Evolutionary conservation across 2,797 vertebrate genomes (phyloP).

Genomic region (Aplochiton taeniatus): DNA sequence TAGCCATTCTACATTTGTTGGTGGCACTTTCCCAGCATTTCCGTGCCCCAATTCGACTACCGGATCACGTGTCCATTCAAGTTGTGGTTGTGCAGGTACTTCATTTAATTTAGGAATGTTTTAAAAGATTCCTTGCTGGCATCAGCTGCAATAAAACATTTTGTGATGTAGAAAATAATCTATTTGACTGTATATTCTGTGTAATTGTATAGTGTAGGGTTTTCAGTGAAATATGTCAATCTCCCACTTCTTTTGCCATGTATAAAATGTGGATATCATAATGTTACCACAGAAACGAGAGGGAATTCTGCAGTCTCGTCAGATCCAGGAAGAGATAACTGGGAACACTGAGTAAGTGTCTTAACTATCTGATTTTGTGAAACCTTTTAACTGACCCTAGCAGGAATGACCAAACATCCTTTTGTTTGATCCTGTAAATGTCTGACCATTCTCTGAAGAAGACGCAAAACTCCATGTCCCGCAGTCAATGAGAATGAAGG

Average conservation of each 20-base stretch:
- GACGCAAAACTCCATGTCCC: no score
- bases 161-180: no score
- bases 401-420: no score
- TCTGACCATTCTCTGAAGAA: no score
- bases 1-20: conserved; percentile 95
- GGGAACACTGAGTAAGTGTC: conserved; percentile 89
- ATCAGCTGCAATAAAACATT: no score
- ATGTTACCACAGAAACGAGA: conserved; percentile 81
- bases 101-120: neutral
- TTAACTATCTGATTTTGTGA: neutral
- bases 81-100: conserved; percentile 96
- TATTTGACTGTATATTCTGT: neutral
- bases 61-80: conserved; percentile 97
- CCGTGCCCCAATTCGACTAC: conserved; percentile 93
- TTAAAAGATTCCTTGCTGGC: no score
- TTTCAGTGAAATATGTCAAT: no score
- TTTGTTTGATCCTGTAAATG: no score
- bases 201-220: neutral
- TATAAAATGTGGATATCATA: neutral
- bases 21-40: conserved; percentile 97
- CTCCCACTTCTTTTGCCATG: no score
- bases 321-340: conserved; percentile 91
- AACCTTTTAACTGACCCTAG: no score
- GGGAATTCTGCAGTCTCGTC: conserved; percentile 87
- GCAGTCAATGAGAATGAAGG: no score